Evolutionary conservation across 1,140 invertebrate species (phyloP).

Genomic region (Eurosta solidaginis): DNA sequence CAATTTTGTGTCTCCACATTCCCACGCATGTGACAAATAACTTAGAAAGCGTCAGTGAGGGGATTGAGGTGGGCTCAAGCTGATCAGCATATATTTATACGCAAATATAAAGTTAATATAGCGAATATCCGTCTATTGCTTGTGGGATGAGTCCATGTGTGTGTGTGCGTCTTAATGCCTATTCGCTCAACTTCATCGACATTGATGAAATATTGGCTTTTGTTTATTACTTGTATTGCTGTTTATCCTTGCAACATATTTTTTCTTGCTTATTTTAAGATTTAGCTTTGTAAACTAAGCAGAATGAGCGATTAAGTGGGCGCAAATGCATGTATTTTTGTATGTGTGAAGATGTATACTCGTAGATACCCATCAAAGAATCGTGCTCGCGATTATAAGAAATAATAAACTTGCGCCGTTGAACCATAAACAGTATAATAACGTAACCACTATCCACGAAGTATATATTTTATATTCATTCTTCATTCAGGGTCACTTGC

Average conservation of each 20-base stretch:
- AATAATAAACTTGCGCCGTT: too few relatives aligned
- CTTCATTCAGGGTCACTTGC: too few relatives aligned
- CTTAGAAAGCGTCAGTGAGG: neutral
- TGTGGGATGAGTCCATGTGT: neutral
- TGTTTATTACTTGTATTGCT: conserved; percentile 25
- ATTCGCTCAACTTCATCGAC: neutral
- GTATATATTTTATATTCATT: too few relatives aligned
- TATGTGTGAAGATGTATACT: too few relatives aligned
- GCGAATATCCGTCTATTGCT: conserved; percentile 28
- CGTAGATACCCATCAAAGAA: too few relatives aligned
- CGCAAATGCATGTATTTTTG: neutral
- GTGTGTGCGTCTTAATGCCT: neutral
- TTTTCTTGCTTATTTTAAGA: neutral
- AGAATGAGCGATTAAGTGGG: neutral
- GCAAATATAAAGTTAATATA: neutral
- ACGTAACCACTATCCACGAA: too few relatives aligned
- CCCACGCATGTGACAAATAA: neutral
- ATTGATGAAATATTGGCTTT: conserved; percentile 28
- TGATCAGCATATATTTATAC: neutral
- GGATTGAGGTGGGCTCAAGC: neutral
- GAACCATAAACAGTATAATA: too few relatives aligned
- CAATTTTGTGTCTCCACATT: conserved; percentile 12
- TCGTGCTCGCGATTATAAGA: too few relatives aligned
- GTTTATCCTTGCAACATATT: neutral
- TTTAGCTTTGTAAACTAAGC: neutral